Percentiles rank a stretch among this genome's conserved stretches.
These are phyloP conservation scores for Sphenopsis melanotis DNA, from an alignment of 2,797 vertebrate species.

Conservation along the genomic window DNA sequence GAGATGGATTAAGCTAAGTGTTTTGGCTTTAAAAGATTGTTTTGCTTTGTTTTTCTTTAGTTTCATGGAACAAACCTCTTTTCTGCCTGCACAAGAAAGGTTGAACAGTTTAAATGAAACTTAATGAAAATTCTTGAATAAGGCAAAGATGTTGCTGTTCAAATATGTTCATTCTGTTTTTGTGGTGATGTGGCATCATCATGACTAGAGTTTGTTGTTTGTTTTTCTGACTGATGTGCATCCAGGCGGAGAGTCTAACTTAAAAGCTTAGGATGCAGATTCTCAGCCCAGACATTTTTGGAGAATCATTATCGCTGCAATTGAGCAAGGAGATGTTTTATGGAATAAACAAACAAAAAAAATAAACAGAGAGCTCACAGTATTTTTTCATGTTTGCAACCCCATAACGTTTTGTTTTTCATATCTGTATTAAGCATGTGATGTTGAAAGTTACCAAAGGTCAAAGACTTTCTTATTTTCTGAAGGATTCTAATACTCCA, in stretches of 20 bases:
- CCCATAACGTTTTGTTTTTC: not conserved
- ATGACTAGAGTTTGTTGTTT: constrained; percentile 16
- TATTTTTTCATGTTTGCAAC: constrained; percentile 22
- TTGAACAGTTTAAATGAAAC: constrained; percentile 29
- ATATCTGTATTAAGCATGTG: not conserved
- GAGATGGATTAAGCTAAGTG: constrained; percentile 2
- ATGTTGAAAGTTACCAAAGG: not conserved
- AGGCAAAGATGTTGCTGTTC: not conserved
- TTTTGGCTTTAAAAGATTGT: not conserved
- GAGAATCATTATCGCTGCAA: not conserved
- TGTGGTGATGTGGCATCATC: not conserved
- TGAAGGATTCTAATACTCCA: not conserved
- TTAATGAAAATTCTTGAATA: constrained; percentile 35
- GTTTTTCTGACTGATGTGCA: constrained; percentile 31
- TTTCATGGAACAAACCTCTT: not conserved
- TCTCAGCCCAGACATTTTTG: not conserved
- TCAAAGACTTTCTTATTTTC: not conserved
- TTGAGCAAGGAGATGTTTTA: not conserved
- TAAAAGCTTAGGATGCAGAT: constrained; percentile 13
- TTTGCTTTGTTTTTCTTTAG: not conserved
- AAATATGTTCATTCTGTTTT: not conserved
- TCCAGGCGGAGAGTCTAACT: constrained; percentile 17
- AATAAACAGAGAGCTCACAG: not conserved
- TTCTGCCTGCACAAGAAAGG: not conserved
- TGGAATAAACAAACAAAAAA: not conserved